Evolutionary conservation across 2,113 vertebrate genomes (phyloP).

Genomic region (Anolis sagrei): DNA sequence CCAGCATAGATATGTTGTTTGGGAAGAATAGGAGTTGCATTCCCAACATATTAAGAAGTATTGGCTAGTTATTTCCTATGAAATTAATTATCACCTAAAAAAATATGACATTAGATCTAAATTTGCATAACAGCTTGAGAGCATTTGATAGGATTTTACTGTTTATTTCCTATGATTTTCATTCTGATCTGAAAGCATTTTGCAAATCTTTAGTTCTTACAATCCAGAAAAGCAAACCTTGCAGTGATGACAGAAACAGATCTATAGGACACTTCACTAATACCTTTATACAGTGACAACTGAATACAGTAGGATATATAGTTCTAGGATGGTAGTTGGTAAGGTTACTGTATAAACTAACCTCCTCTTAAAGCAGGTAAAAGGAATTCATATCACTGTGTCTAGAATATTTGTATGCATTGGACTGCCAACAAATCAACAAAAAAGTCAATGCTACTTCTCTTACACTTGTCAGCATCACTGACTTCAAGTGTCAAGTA

Average conservation of each 20-base stretch:
- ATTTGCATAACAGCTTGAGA: background rate
- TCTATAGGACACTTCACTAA: background rate
- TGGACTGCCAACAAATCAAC: constrained; percentile 16
- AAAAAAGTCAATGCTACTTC: background rate
- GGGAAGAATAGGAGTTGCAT: too few species aligned
- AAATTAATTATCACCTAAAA: background rate
- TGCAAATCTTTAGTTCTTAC: too few species aligned
- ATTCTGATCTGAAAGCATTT: constrained; percentile 5
- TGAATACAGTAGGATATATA: background rate
- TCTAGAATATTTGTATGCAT: background rate
- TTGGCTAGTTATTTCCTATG: too few species aligned
- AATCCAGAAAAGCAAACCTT: background rate
- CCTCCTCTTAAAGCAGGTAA: too few species aligned
- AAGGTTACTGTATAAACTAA: background rate
- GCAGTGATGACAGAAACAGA: background rate
- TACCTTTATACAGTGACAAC: background rate
- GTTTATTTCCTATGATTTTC: background rate
- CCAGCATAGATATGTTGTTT: too few species aligned
- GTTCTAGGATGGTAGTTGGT: background rate
- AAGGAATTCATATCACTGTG: background rate
- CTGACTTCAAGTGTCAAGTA: constrained; percentile 35
- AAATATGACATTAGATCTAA: background rate
- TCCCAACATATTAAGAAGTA: too few species aligned
- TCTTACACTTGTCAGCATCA: constrained; percentile 22
- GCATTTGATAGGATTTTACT: background rate